phyloP scores from a whole-genome alignment of 37 sponge, comb jelly and placozoan species.

The Ephydatia muelleri region DNA sequence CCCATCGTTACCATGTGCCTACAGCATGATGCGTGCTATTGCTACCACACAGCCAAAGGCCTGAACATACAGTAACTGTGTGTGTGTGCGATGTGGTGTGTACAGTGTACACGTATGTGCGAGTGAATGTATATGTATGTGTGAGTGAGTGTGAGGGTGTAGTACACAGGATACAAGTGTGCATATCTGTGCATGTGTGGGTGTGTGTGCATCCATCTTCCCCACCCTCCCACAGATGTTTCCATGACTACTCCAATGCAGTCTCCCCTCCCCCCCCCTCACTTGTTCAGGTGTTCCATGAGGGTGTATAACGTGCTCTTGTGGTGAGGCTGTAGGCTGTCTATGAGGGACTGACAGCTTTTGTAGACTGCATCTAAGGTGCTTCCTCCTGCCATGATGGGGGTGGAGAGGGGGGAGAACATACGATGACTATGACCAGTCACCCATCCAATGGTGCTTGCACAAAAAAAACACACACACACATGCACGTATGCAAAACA shows the following conservation, averaged over 20 bases:
- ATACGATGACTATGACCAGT: background rate
- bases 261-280: background rate
- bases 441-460: no score
- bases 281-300: slow-evolving; percentile 66
- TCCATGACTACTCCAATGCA: no score
- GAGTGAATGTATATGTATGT: background rate
- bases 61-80: no score
- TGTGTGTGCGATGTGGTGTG: no score
- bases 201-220: background rate
- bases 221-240: background rate
- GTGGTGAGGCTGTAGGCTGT: slow-evolving; percentile 52
- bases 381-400: slow-evolving; percentile 3
- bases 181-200: background rate
- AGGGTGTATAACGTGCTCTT: slow-evolving; percentile 53
- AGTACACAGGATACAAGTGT: no score
- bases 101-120: background rate
- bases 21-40: no score
- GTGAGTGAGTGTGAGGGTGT: background rate
- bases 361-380: slow-evolving; percentile 9
- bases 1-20: no score
- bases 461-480: no score
- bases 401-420: no score
- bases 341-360: slow-evolving; percentile 25
- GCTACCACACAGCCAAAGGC: no score
- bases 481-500: no score